Conservation (phyloP, 1,140 invertebrate genomes). For the Penaeus japonicus region DNA sequence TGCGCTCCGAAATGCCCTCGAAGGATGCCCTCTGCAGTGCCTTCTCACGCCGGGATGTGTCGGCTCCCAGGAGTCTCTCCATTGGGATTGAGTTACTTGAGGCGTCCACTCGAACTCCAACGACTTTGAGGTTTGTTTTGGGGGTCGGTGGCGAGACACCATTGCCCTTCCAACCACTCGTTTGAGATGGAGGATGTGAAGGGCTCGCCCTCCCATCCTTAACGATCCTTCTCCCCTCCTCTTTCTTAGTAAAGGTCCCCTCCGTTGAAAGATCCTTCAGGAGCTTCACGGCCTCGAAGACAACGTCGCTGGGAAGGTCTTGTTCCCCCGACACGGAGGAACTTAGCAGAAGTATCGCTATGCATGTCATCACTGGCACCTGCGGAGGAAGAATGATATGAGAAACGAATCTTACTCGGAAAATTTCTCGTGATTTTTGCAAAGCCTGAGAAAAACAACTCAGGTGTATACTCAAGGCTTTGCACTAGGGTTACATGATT, state of each 20-base stretch:
- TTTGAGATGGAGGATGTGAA: too few relatives aligned
- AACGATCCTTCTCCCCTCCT: not conserved
- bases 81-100: conserved; percentile 11
- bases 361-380: conserved; percentile 9
- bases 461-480: too few relatives aligned
- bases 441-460: not conserved
- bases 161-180: not conserved
- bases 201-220: not conserved
- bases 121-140: not conserved
- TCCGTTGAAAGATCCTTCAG: conserved; percentile 1
- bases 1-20: not conserved
- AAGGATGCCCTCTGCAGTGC: not conserved
- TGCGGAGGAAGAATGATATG: not conserved
- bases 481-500: too few relatives aligned
- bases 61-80: not conserved
- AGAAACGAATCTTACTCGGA: not conserved
- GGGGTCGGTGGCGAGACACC: not conserved
- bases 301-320: conserved; percentile 28
- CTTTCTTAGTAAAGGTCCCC: not conserved
- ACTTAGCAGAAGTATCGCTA: not conserved
- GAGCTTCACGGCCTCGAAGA: conserved; percentile 28
- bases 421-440: not conserved
- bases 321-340: not conserved
- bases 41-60: not conserved
- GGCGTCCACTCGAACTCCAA: not conserved